Percentiles rank a stretch among this genome's conserved stretches.
Evolutionary conservation across 53 echinoderm and acorn worm species (phyloP).

Genomic region (Holothuria scabra): DNA sequence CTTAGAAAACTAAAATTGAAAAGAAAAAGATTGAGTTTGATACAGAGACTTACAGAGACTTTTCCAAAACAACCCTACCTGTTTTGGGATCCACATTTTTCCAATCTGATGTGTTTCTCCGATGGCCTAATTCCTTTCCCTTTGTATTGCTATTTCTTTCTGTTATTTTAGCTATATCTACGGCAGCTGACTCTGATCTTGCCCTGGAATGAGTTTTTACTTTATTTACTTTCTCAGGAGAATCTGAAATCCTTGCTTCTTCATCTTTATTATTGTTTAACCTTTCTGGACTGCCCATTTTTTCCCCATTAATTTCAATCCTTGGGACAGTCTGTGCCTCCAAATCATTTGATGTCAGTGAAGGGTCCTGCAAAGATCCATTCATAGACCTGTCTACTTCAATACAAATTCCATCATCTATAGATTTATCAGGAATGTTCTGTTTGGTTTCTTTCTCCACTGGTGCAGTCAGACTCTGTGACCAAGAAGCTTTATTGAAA

Average conservation of each 20-base stretch:
- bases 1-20: too few species aligned
- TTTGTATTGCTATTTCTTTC: conserved; percentile 41
- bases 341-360: neutral
- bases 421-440: conserved; percentile 11
- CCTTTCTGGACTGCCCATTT: too few species aligned
- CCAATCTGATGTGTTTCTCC: conserved; percentile 76
- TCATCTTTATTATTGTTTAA: conserved; percentile 38
- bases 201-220: conserved; percentile 77
- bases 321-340: conserved; percentile 19
- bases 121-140: conserved; percentile 64
- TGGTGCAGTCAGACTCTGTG: conserved; percentile 34
- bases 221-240: conserved; percentile 51
- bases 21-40: too few species aligned
- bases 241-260: conserved; percentile 14
- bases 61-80: conserved; percentile 56
- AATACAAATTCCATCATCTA: neutral
- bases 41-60: too few species aligned
- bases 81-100: conserved; percentile 88
- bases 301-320: conserved; percentile 4
- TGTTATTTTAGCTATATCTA: conserved; percentile 58
- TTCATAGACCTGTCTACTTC: neutral
- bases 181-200: conserved; percentile 75
- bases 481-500: conserved; percentile 90
- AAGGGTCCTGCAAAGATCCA: neutral
- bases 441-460: conserved; percentile 14